phyloP scores from a whole-genome alignment of 2,888 invertebrate genomes.

The Pterostichus madidus region DNA sequence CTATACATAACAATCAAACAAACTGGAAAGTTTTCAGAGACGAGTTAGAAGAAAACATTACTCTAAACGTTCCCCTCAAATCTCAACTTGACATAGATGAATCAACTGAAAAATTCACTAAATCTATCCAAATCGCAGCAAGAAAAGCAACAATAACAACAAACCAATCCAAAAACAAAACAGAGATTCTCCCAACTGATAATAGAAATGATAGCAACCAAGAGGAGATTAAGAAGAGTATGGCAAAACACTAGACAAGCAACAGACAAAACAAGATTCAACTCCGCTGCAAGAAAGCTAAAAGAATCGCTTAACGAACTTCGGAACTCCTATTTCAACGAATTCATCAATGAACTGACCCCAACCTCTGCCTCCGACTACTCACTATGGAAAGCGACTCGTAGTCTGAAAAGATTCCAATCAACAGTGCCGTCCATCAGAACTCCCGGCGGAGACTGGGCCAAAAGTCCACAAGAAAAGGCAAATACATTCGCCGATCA shows the following conservation, averaged over 20 bases:
- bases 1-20: conserved; percentile 29
- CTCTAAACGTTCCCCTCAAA: too few relatives aligned
- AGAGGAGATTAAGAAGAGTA: conserved; percentile 16
- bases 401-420: background rate
- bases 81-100: too few relatives aligned
- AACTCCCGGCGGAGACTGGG: background rate
- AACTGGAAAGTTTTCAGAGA: conserved; percentile 18
- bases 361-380: conserved; percentile 13
- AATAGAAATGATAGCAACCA: conserved; percentile 26
- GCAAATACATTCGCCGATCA: conserved; percentile 3
- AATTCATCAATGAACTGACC: conserved; percentile 8
- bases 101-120: too few relatives aligned
- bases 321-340: background rate
- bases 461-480: background rate
- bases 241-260: conserved; percentile 33
- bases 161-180: background rate
- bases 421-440: background rate
- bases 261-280: conserved; percentile 25
- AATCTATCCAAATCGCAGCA: too few relatives aligned
- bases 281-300: conserved; percentile 3
- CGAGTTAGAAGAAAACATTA: too few relatives aligned
- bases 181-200: background rate
- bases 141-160: too few relatives aligned
- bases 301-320: conserved; percentile 8
- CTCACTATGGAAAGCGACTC: background rate